Evolutionary conservation across 2,888 invertebrate species (phyloP).

Genomic region (Apomyelois bistriatella): DNA sequence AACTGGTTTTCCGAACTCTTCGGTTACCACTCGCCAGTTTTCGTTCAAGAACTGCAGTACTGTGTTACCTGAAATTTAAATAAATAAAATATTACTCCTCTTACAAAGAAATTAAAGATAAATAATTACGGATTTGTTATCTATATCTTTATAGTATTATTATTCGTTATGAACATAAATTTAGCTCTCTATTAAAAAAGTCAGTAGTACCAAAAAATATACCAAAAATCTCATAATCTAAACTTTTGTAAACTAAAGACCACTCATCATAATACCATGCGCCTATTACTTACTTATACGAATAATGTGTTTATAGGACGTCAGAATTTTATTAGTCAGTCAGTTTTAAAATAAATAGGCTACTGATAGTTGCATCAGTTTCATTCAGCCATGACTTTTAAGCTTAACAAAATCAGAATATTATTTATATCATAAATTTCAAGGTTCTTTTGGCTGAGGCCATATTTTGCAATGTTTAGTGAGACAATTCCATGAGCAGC

Average conservation of each 20-base stretch:
- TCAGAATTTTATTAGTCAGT: no score
- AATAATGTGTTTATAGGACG: neutral
- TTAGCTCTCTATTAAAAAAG: no score
- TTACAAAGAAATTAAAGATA: no score
- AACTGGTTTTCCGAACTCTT: slow-evolving; percentile 71
- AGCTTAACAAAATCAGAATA: neutral
- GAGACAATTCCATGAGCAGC: no score
- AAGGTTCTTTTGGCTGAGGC: neutral
- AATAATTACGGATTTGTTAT: no score
- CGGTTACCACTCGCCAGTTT: slow-evolving; percentile 71
- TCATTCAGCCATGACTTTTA: slow-evolving; percentile 5
- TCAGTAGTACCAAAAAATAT: no score
- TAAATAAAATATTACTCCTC: neutral
- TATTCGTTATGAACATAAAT: no score
- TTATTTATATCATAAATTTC: neutral
- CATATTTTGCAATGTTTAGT: neutral
- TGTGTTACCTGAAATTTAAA: slow-evolving; percentile 62
- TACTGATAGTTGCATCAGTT: slow-evolving; percentile 2
- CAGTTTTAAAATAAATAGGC: neutral
- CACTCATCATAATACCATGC: no score
- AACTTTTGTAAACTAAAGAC: no score
- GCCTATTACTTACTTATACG: no score
- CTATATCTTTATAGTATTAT: no score
- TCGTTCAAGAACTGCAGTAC: slow-evolving; percentile 69
- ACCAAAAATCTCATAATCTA: no score